phyloP scores from a whole-genome alignment of 1,140 invertebrate species.

The Leptoteleia sp. region DNA sequence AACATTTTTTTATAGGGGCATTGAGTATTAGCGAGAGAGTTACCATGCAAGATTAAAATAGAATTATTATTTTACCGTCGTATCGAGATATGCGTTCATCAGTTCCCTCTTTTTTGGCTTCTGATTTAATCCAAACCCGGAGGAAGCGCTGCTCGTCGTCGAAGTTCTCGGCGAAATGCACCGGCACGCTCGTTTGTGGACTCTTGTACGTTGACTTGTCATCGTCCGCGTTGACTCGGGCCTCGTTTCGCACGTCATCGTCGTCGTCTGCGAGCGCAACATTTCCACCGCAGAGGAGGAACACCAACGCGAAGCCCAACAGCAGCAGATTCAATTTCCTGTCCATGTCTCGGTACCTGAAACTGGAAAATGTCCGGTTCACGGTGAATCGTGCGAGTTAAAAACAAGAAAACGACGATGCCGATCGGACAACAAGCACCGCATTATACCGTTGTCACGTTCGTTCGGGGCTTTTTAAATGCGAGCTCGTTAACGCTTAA shows the following conservation, averaged over 20 bases:
- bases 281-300: slow-evolving; percentile 10
- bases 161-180: slow-evolving; percentile 94
- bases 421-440: neutral
- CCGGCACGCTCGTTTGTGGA: slow-evolving; percentile 82
- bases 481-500: slow-evolving; percentile 51
- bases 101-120: slow-evolving; percentile 95
- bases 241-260: too few species aligned
- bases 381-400: neutral
- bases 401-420: too few species aligned
- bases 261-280: slow-evolving; percentile 17
- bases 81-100: slow-evolving; percentile 97
- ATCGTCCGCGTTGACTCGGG: too few species aligned
- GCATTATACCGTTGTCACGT: too few species aligned
- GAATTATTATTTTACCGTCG: slow-evolving; percentile 91
- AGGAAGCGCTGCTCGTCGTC: slow-evolving; percentile 89
- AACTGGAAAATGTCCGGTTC: slow-evolving; percentile 6
- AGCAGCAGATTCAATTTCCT: slow-evolving; percentile 17
- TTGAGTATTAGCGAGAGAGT: too few species aligned
- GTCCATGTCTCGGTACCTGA: slow-evolving; percentile 44
- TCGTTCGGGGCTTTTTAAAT: slow-evolving; percentile 17
- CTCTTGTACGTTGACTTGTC: slow-evolving; percentile 80
- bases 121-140: slow-evolving; percentile 92
- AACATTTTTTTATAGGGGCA: too few species aligned
- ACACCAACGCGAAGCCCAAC: slow-evolving; percentile 14
- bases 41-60: too few species aligned